Evolutionary conservation across 2,888 invertebrate species (phyloP), one percentile per base, ranked within the genome.

Genomic region (Chrysomela aeneicollis): DNA sequence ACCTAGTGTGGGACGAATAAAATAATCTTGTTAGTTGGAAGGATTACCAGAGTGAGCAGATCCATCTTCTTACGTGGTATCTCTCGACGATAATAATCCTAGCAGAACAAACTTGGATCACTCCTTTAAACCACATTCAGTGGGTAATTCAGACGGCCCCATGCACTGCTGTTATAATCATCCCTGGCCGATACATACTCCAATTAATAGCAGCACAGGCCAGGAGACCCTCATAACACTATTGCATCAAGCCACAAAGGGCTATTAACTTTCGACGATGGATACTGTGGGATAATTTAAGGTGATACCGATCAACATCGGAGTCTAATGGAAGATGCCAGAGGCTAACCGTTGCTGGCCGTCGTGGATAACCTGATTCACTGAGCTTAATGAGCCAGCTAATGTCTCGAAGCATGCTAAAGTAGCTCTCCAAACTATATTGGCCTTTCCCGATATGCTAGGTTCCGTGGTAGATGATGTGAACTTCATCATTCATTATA

Each of bases 191-290:
- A 70, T 66, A 70, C 66, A 65, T 65, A 15, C 42, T 3, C 66
- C 64, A 70, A 71, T 73, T 73, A 73, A 73, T 72, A 71, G 67
- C 59, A 59, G 68, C 59, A 52, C 63, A 60, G 61, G 64, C 63
- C 69, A 70, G 61, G 71, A 69, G 71, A 71, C 74, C 68, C 74
- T 74, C 74, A 74, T 75, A 74, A 74, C 74, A 73, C 74, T 75
- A 75, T 72, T 75, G 74, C 72, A 68, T 69, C 68, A 68, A 71
- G 72, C 76, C 77, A 76, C 76, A 76, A 75, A 76, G 76, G 75
- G 71, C 75, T 75, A 76, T 77, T 76, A 77, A 77, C 77, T 76
- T 76, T 76, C 75, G 74, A 76, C 69, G 73, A 76, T 74, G 74
- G 74, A 71, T 70, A 70, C 68, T 65, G 71, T 71, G 69, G 69